Evolutionary conservation across 2,888 invertebrate genomes (phyloP).

Genomic region (Aleiodes leptofemur): DNA sequence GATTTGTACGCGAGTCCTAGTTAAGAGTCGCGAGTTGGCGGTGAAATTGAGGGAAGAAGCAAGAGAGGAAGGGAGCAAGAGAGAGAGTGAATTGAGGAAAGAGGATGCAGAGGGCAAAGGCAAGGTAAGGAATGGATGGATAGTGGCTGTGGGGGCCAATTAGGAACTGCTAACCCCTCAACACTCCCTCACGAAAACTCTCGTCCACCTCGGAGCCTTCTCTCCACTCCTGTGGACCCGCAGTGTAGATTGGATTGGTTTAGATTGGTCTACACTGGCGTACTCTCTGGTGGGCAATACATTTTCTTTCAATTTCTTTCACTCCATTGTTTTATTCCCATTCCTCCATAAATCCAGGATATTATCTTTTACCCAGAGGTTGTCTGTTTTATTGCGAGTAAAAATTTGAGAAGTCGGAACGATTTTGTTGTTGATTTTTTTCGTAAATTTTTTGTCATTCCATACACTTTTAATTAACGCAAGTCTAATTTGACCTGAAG

Average conservation of each 20-base stretch:
- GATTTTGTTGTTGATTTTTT: neutral
- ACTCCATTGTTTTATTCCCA: neutral
- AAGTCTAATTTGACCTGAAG: too few relatives aligned
- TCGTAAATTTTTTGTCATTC: too few relatives aligned
- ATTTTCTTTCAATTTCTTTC: conserved; percentile 22
- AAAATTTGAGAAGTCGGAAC: neutral
- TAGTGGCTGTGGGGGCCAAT: conserved; percentile 67
- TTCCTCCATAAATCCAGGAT: neutral
- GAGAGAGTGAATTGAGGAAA: conserved; percentile 4
- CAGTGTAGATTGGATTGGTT: conserved; percentile 70
- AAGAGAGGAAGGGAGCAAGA: conserved; percentile 28
- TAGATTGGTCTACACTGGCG: conserved; percentile 65
- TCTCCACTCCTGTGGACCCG: conserved; percentile 62
- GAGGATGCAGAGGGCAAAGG: conserved; percentile 37
- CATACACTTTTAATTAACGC: too few relatives aligned
- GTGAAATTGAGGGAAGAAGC: neutral
- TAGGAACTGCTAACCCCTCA: conserved; percentile 66
- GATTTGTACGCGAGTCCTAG: conserved; percentile 59
- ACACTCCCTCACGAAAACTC: conserved; percentile 54
- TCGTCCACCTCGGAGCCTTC: conserved; percentile 52
- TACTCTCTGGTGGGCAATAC: conserved; percentile 52
- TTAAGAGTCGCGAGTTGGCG: conserved; percentile 61
- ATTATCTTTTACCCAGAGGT: neutral
- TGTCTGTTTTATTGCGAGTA: neutral
- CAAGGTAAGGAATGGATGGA: conserved; percentile 60